A percentile compares a stretch with the other conserved stretches of the same genome.
phyloP scores from a whole-genome alignment of 2,113 vertebrate species.

The Hydrolagus affinis region DNA sequence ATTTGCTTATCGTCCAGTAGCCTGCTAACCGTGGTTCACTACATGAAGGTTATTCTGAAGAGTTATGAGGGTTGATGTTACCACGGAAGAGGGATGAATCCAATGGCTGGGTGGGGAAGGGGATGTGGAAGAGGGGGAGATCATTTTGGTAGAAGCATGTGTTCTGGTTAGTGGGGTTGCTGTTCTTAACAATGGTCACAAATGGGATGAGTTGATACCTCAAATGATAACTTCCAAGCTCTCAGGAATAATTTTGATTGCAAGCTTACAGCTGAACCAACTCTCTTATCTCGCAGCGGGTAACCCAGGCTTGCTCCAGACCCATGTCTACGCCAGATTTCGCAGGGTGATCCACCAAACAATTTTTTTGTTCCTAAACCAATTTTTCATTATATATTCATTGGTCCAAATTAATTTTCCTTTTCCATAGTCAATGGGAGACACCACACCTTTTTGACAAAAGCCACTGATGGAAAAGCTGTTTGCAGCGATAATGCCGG shows the following conservation, averaged over 20 bases:
- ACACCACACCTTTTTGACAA: too few relatives aligned
- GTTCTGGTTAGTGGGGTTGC: background rate
- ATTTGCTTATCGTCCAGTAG: background rate
- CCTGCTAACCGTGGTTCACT: background rate
- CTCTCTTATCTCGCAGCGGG: background rate
- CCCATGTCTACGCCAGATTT: too few relatives aligned
- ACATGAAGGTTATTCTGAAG: background rate
- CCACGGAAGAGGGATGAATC: background rate
- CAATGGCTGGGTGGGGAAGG: too few relatives aligned
- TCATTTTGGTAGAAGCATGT: background rate
- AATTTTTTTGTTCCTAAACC: too few relatives aligned
- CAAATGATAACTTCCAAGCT: background rate
- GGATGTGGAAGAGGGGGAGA: background rate
- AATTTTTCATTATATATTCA: too few relatives aligned
- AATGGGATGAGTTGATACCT: background rate
- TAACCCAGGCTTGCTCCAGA: background rate
- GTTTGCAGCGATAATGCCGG: too few relatives aligned
- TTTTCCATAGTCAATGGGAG: too few relatives aligned
- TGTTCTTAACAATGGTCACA: background rate
- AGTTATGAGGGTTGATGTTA: background rate
- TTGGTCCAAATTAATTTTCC: too few relatives aligned
- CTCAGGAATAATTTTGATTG: background rate
- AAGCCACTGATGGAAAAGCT: too few relatives aligned
- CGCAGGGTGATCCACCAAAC: too few relatives aligned
- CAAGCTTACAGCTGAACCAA: background rate